These are phyloP conservation scores for Holotrichia oblita DNA, from an alignment of 1,140 invertebrate genomes.

Conservation along the genomic window DNA sequence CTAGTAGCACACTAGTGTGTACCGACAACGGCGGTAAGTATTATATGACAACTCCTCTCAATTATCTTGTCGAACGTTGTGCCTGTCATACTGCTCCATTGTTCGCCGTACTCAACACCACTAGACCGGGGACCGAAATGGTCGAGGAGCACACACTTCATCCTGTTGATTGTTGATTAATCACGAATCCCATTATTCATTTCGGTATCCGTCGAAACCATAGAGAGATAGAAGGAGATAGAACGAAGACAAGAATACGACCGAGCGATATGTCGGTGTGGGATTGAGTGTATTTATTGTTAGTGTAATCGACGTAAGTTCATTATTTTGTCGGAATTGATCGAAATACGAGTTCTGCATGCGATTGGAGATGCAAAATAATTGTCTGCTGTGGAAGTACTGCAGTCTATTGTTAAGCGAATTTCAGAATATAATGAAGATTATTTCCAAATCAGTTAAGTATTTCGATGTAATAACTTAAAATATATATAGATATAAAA, in stretches of 20 bases:
- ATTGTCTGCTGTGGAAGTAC: background rate
- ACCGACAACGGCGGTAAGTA: background rate
- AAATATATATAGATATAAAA: too few relatives aligned
- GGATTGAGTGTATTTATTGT: background rate
- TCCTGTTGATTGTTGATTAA: constrained; percentile 36
- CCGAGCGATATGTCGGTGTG: background rate
- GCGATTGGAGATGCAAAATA: background rate
- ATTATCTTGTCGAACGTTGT: constrained; percentile 26
- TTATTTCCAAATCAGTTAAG: too few relatives aligned
- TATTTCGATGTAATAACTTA: too few relatives aligned
- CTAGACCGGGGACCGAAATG: constrained; percentile 29
- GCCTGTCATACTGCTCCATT: constrained; percentile 18
- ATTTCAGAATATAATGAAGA: too few relatives aligned
- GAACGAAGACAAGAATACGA: background rate
- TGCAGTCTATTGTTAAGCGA: too few relatives aligned
- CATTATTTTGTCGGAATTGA: background rate
- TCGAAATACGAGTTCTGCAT: background rate
- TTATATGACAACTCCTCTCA: constrained; percentile 33
- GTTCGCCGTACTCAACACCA: constrained; percentile 28
- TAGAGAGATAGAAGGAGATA: background rate
- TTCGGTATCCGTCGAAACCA: background rate
- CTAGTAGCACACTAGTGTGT: background rate
- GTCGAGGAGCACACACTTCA: constrained; percentile 25
- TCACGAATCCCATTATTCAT: constrained; percentile 27
- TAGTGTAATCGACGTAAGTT: constrained; percentile 11